phyloP scores from a whole-genome alignment of 2,797 vertebrate species.

The Siniperca undulata region DNA sequence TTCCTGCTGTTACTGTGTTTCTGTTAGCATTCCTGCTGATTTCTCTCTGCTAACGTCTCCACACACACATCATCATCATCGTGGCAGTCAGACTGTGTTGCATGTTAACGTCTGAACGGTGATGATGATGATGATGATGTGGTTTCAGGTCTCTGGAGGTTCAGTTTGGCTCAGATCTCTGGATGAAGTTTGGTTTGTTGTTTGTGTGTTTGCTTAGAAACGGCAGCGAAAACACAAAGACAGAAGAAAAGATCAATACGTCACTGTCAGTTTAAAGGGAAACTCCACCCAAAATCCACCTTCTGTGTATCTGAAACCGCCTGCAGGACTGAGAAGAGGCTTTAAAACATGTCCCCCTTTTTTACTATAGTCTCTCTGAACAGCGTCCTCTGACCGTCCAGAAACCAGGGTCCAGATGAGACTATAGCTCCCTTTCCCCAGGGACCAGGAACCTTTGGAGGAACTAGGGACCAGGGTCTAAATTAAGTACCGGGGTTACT shows the following conservation, averaged over 20 bases:
- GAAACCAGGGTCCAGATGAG: too few relatives aligned
- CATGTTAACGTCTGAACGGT: conserved; percentile 33
- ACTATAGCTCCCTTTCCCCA: too few relatives aligned
- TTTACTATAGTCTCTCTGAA: too few relatives aligned
- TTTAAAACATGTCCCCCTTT: too few relatives aligned
- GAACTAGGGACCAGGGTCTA: too few relatives aligned
- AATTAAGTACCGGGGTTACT: too few relatives aligned
- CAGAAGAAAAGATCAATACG: not conserved
- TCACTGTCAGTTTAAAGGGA: not conserved
- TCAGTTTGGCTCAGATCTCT: conserved; percentile 23
- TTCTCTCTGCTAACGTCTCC: conserved; percentile 45
- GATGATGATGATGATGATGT: conserved; percentile 45
- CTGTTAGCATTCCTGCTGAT: conserved; percentile 48
- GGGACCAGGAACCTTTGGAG: too few relatives aligned
- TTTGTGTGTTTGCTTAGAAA: conserved; percentile 32
- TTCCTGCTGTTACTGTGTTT: conserved; percentile 62
- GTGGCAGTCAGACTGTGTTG: conserved; percentile 38
- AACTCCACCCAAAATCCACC: too few relatives aligned
- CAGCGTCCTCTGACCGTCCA: too few relatives aligned
- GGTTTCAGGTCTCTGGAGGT: conserved; percentile 41
- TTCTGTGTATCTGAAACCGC: too few relatives aligned
- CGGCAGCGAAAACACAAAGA: not conserved
- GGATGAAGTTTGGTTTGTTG: conserved; percentile 26
- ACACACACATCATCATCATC: not conserved
- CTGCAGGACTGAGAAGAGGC: too few relatives aligned